Base-by-base conservation (phyloP, 2,888 invertebrate species). In the Melikaiella ostensackeni region DNA sequence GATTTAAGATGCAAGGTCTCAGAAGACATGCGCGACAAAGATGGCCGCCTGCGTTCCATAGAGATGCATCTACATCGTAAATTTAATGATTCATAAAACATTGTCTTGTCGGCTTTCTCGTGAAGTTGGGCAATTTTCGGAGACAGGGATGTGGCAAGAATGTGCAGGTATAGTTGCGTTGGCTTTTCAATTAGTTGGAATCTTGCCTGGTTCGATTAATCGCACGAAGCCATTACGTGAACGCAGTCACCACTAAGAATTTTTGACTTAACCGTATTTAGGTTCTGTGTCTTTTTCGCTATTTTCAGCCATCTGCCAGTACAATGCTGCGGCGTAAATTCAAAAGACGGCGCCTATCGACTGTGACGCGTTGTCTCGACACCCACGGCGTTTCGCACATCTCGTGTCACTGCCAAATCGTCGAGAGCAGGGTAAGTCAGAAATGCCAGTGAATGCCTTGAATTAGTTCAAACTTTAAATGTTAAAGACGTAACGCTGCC, bases 51-150 rank as follows among this genome's bases (percentile, higher is more conserved):
- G n/a, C 70, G 27, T 66, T 66, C 66, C 46, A 24, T 19, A 30
- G 66, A 19, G 19, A 27, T 46, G 30, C 70, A 70, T 70, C 50
- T 50, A 70, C 50, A 30, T 70, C 50, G 70, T 9, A n/a, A 70
- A 70, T 50, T 70, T 50, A 70, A 70, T 70, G 70, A 70, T 70
- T 70, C 70, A 70, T 70, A 70, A 70, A 50, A 70, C 33, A 70
- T 55, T 70, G 70, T 70, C 50, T 30, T 70, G 50, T 30, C 70
- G 50, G 9, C 9, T 70, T 70, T 70, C 50, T 5, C 11, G 70
- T 50, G 30, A 70, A 70, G 30, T 70, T 70, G 70, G 13, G 70
- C 50, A 50, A 70, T 50, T 70, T 70, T 70, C 50, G 8, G 19
- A 19, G n/a, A 50, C 42, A 70, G 9, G 30, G 33, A 11, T 46